These are phyloP conservation scores for Caenorhabditis sp. DNA, from an alignment of 2,888 invertebrate species.

Conservation along the genomic window DNA sequence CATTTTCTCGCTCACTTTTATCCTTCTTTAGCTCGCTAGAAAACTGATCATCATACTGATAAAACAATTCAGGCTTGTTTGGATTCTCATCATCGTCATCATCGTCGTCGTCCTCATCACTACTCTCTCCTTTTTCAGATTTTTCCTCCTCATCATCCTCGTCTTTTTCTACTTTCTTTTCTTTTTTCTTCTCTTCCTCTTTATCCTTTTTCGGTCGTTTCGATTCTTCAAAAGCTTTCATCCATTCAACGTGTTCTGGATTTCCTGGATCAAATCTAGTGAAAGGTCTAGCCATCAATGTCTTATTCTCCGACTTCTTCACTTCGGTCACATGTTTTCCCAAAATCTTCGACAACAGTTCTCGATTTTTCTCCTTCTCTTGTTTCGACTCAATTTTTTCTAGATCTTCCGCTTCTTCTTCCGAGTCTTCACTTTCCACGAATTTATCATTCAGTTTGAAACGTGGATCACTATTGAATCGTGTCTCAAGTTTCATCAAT, in stretches of 20 bases:
- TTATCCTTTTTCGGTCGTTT: constrained; percentile 22
- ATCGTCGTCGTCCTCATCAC: constrained; percentile 11
- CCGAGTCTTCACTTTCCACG: constrained; percentile 33
- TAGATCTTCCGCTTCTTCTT: constrained; percentile 7
- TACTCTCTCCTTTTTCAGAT: constrained; percentile 4
- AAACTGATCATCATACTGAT: constrained; percentile 52
- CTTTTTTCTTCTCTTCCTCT: constrained; percentile 2
- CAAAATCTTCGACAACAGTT: constrained; percentile 55
- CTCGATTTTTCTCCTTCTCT: constrained; percentile 53
- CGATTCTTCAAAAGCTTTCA: constrained; percentile 42
- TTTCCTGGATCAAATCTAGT: constrained; percentile 62
- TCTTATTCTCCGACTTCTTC: constrained; percentile 39
- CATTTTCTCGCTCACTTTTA: constrained; percentile 2
- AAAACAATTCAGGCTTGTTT: constrained; percentile 37
- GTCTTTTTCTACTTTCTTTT: constrained; percentile 12
- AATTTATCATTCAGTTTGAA: constrained; percentile 54
- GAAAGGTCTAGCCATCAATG: constrained; percentile 36
- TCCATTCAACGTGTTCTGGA: constrained; percentile 60
- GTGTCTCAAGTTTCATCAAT: constrained; percentile 47
- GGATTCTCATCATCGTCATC: constrained; percentile 18
- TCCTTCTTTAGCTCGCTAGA: constrained; percentile 44
- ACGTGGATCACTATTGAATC: constrained; percentile 50
- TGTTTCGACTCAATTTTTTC: constrained; percentile 40
- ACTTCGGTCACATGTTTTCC: constrained; percentile 46
- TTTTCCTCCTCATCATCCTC: constrained; percentile 8